Evolutionary conservation across 2,113 vertebrate species (phyloP), one percentile per base, ranked within the genome.

Genomic region (Albula glossodonta): DNA sequence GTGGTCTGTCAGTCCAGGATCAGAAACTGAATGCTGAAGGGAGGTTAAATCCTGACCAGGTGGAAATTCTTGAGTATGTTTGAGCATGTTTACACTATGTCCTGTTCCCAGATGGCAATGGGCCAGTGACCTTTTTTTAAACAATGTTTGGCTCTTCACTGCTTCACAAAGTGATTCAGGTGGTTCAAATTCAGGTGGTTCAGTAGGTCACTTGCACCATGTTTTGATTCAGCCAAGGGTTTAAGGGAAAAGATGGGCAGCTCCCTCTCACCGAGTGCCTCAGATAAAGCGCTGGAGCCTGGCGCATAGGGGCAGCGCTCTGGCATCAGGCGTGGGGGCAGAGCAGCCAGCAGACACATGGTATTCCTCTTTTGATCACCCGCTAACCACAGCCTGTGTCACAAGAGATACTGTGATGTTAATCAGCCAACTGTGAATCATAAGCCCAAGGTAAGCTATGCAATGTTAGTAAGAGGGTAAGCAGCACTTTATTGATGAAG

Each of bases 371-470:
- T 0, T 12, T 52, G 70, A 78, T 78, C 19, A 17, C 81, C 70
- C 80, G 83, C 84, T 87, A 31, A 10, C 74, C 83, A 41, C 84
- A 60, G 86, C 82, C 83, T 84, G 89, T 87, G 78, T 84, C 79
- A 90, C 94, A 91, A 92, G 92, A 93, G 95, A 95, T 92, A 95
- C 93, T 95, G 93, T 94, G 94, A 94, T 94, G 93, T 93, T 94
- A 95, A 95, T 95, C 93, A 90, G 89, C 92, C 91, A 94, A 92
- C 94, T 87, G 83, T 95, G 95, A 95, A 94, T 95, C 93, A 95
- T 95, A 95, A 96, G 95, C 94, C 93, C 89, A 94, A 95, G 94
- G 95, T 95, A 95, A 95, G 95, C 94, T 94, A 95, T 94, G 93
- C 95, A 95, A 96, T 95, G 91, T 94, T 94, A 92, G 93, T 96